Base-by-base conservation (phyloP, 2,888 invertebrate genomes). In the Xanthorhoe spadicearia region DNA sequence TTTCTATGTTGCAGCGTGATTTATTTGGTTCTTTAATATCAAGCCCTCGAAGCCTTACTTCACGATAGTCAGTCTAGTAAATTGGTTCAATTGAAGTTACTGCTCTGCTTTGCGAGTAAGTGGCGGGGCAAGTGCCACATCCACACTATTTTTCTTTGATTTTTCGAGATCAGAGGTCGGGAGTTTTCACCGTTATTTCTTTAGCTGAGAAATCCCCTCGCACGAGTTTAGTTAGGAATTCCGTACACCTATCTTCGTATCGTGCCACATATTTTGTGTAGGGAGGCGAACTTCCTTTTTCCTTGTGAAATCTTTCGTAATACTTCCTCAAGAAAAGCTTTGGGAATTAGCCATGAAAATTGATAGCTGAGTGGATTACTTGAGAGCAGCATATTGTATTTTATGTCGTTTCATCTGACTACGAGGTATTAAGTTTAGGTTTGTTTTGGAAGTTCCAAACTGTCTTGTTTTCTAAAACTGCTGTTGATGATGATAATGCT, bases 201-300 rank as follows among this genome's bases (percentile, higher is more conserved):
- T 84, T 83, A 83, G 82, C 82, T 79, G 77, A 78, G 80, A 84
- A 85, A 86, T 83, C 85, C 85, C 83, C 82, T 83, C 82, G 79
- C 81, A 77, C 80, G 84, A 86, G 83, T 89, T 89, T 87, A 84
- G 84, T 86, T 87, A 83, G 80, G 84, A 89, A 90, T 88, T 87
- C 87, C 81, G 83, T 83, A 83, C 85, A 85, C 86, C 83, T 86
- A 86, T 86, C 83, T 87, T 82, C 83, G 83, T 83, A 87, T 84
- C 84, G 81, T 75, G 80, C 82, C 85, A 86, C 83, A 87, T 87
- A 88, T 87, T 87, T 89, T 82, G 83, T 83, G 83, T 81, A 83
- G 77, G 79, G 79, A 81, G 79, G 82, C 77, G 80, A 83, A 81
- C 79, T 82, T 83, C 82, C 79, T 81, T 83, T 80, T 84, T 81